These are phyloP conservation scores for Dissostichus mawsoni DNA, from an alignment of 2,113 vertebrate genomes.

Conservation along the genomic window DNA sequence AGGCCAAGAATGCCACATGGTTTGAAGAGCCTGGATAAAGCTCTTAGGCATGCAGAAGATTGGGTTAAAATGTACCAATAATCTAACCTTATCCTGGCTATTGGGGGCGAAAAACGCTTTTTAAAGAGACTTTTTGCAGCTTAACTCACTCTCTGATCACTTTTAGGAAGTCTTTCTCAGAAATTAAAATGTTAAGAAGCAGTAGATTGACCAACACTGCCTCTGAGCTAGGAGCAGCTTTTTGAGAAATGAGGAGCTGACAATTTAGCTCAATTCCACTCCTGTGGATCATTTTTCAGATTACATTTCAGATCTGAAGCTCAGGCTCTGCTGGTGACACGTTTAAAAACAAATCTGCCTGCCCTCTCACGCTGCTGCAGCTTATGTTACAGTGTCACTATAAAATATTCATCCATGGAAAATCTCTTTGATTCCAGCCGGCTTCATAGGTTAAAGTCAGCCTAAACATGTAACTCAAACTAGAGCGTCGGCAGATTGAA, in stretches of 20 bases:
- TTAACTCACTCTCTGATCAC: not conserved
- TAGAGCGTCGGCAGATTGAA: slow-evolving; percentile 9
- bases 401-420: slow-evolving; percentile 84
- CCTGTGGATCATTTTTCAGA: slow-evolving; percentile 8
- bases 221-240: not conserved
- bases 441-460: slow-evolving; percentile 51
- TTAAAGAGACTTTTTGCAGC: not conserved
- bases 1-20: slow-evolving; percentile 59
- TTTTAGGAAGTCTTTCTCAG: not conserved
- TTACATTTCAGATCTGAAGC: slow-evolving; percentile 28
- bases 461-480: slow-evolving; percentile 56
- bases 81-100: not conserved
- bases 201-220: not conserved
- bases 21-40: slow-evolving; percentile 39
- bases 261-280: not conserved
- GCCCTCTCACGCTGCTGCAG: slow-evolving; percentile 33
- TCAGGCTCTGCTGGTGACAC: slow-evolving; percentile 22
- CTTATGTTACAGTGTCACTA: slow-evolving; percentile 77
- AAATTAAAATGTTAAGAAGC: not conserved
- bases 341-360: slow-evolving; percentile 55
- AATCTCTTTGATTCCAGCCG: slow-evolving; percentile 75
- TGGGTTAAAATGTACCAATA: not conserved
- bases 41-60: not conserved
- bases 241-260: slow-evolving; percentile 6
- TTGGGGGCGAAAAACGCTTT: not conserved